phyloP scores from a whole-genome alignment of 2,888 invertebrate species.

The Reticulitermes lucifugus region DNA sequence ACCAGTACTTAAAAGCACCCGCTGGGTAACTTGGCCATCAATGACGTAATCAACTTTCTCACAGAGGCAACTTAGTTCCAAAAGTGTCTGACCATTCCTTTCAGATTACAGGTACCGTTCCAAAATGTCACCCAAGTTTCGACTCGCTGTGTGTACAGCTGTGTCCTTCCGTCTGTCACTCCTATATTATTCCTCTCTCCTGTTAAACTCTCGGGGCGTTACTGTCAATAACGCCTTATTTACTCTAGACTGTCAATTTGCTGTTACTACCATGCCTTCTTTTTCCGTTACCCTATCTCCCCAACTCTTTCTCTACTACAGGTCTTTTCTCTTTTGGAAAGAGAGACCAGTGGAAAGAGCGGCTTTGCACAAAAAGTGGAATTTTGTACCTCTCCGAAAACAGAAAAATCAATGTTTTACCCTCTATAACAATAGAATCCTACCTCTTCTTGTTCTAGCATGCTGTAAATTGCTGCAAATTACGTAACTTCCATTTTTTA shows the following conservation, averaged over 20 bases:
- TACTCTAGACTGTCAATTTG: conserved; percentile 9
- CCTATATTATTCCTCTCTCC: not conserved
- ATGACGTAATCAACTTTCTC: no score
- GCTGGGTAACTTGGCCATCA: no score
- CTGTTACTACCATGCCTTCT: not conserved
- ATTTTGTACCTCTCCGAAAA: not conserved
- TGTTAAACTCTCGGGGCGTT: not conserved
- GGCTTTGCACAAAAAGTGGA: not conserved
- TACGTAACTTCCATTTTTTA: not conserved
- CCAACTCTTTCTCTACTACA: not conserved
- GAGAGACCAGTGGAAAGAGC: not conserved
- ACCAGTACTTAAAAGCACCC: no score
- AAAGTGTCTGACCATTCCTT: not conserved
- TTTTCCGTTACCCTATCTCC: not conserved
- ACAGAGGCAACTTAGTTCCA: no score
- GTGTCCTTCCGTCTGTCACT: not conserved
- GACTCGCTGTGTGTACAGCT: not conserved
- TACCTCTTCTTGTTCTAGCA: not conserved
- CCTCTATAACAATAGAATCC: not conserved
- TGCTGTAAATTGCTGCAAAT: not conserved
- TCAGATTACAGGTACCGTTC: not conserved
- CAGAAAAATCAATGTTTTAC: not conserved
- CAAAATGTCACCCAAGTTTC: not conserved
- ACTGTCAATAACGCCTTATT: conserved; percentile 5
- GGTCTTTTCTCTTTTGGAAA: not conserved